Evolutionary conservation across 2,797 vertebrate species (phyloP).

Genomic region (Malurus leucopterus): DNA sequence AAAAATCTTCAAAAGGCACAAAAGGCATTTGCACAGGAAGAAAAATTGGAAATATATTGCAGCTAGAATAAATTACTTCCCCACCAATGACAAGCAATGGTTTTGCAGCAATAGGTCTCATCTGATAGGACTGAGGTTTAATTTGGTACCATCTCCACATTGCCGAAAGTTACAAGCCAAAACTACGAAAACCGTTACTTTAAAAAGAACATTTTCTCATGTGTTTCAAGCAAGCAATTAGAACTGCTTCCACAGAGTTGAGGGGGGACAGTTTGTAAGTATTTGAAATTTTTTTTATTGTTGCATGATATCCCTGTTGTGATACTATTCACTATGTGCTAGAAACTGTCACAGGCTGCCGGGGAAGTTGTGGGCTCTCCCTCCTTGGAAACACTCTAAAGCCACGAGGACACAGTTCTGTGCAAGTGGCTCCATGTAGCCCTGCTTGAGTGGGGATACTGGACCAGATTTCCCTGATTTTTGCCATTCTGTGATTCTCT

Average conservation of each 20-base stretch:
- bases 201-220: not conserved
- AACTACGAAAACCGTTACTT: not conserved
- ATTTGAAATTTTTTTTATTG: not conserved
- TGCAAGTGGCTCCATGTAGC: rapidly evolving
- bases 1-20: not conserved
- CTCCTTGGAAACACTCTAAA: not conserved
- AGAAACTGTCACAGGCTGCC: not conserved
- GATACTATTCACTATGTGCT: not conserved
- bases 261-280: not conserved
- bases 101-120: not conserved
- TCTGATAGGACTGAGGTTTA: not conserved
- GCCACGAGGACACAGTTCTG: rapidly evolving
- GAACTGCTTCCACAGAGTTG: not conserved
- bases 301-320: not conserved
- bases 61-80: not conserved
- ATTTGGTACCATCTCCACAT: not conserved
- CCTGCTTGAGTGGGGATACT: not conserved
- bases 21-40: not conserved
- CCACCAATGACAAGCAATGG: not conserved
- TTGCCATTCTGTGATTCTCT: not conserved
- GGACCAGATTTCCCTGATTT: not conserved
- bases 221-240: not conserved
- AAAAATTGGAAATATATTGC: not conserved
- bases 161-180: not conserved
- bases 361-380: not conserved